phyloP scores from a whole-genome alignment of 2,888 invertebrate genomes.

The Temnothorax unifasciatus region DNA sequence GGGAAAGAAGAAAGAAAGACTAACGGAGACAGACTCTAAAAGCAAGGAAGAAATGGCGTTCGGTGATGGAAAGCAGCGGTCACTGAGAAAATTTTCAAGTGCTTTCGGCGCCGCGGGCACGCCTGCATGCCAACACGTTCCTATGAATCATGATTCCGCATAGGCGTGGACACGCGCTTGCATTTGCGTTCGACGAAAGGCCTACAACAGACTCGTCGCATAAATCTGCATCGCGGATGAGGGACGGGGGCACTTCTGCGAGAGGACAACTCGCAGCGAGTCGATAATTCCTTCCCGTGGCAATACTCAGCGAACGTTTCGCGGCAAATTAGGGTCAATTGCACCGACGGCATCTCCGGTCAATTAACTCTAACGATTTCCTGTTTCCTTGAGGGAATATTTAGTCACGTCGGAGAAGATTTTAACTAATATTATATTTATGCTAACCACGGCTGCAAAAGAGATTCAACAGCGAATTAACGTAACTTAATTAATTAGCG shows the following conservation, averaged over 20 bases:
- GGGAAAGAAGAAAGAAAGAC: background rate
- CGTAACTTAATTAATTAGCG: background rate
- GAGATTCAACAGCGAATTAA: background rate
- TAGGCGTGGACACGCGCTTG: slow-evolving; percentile 44
- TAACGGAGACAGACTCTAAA: background rate
- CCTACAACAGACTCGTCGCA: slow-evolving; percentile 19
- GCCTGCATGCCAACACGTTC: slow-evolving; percentile 46
- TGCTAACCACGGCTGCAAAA: background rate
- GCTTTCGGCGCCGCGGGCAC: slow-evolving; percentile 13
- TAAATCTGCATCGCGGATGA: slow-evolving; percentile 41
- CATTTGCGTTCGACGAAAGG: background rate
- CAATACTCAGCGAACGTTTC: slow-evolving; percentile 20
- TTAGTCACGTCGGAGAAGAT: background rate
- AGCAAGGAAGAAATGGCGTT: background rate
- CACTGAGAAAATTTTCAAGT: slow-evolving; percentile 35
- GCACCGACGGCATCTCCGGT: slow-evolving; percentile 39
- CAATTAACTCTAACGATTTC: slow-evolving; percentile 44
- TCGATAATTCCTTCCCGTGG: slow-evolving; percentile 34
- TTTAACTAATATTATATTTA: background rate
- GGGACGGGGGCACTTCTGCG: background rate
- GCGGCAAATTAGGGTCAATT: slow-evolving; percentile 46
- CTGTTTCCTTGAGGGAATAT: slow-evolving; percentile 29
- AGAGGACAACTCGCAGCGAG: background rate
- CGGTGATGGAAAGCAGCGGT: slow-evolving; percentile 37
- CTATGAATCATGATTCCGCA: slow-evolving; percentile 50